A percentile compares a stretch with the other conserved stretches of the same genome.
Evolutionary conservation across 1,140 invertebrate species (phyloP).

Genomic region (Mylabris phalerata): DNA sequence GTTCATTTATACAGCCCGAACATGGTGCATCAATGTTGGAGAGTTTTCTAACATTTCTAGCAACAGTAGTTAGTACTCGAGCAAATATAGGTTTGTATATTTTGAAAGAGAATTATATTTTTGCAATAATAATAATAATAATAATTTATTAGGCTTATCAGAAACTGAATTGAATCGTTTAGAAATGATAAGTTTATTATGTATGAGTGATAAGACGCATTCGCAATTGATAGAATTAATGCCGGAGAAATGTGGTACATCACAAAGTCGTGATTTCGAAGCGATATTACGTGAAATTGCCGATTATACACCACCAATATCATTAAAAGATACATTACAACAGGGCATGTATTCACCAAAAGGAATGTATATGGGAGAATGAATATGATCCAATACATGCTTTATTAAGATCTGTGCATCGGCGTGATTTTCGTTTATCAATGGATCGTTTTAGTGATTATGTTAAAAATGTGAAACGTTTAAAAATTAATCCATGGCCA

Average conservation of each 20-base stretch:
- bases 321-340: too few species aligned
- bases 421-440: conserved; percentile 92
- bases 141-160: conserved; percentile 46
- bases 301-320: conserved; percentile 69
- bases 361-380: too few species aligned
- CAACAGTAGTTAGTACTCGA: conserved; percentile 81
- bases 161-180: conserved; percentile 55
- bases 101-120: not conserved
- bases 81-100: conserved; percentile 72
- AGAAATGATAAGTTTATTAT: conserved; percentile 89
- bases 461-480: conserved; percentile 48
- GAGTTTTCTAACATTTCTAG: conserved; percentile 83
- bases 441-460: conserved; percentile 84
- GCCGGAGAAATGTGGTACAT: conserved; percentile 89
- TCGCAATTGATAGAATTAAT: conserved; percentile 91
- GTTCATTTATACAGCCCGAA: conserved; percentile 58
- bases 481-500: conserved; percentile 64
- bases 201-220: conserved; percentile 91
- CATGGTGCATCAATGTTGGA: conserved; percentile 86
- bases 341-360: too few species aligned
- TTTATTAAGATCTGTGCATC: too few species aligned
- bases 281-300: conserved; percentile 71
- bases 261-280: conserved; percentile 86
- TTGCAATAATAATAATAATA: conserved; percentile 11
- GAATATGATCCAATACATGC: too few species aligned